Evolutionary conservation across 2,113 vertebrate genomes (phyloP).

Genomic region (Tupaia chinensis): DNA sequence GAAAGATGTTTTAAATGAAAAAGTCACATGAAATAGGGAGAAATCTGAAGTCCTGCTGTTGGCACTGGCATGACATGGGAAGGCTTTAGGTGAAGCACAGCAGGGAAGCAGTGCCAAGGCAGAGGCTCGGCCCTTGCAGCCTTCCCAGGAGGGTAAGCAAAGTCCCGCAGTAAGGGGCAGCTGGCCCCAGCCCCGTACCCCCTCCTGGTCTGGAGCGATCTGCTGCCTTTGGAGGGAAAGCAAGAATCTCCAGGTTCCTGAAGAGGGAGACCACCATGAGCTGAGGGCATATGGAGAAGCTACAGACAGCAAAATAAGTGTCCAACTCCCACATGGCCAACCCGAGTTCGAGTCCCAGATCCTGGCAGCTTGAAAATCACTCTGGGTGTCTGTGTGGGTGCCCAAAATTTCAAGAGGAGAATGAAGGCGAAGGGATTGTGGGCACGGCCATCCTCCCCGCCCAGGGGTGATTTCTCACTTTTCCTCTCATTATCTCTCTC

Average conservation of each 20-base stretch:
- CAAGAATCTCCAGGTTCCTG: background rate
- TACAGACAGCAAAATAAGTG: background rate
- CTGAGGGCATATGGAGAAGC: background rate
- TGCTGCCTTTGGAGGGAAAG: background rate
- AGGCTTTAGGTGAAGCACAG: too few relatives aligned
- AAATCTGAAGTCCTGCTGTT: constrained; percentile 5
- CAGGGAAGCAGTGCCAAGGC: too few relatives aligned
- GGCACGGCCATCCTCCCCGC: too few relatives aligned
- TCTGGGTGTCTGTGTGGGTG: too few relatives aligned
- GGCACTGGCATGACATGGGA: too few relatives aligned
- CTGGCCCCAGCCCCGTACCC: rapidly evolving
- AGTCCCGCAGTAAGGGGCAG: background rate
- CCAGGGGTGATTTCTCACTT: too few relatives aligned
- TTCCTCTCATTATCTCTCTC: too few relatives aligned
- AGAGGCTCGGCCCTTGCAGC: background rate
- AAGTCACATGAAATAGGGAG: background rate
- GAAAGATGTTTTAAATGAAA: background rate
- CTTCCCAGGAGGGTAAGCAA: background rate
- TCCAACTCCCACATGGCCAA: background rate
- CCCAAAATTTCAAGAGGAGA: too few relatives aligned
- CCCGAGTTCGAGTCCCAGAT: too few relatives aligned
- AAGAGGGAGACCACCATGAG: background rate
- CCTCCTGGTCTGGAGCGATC: background rate
- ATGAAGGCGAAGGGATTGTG: too few relatives aligned
- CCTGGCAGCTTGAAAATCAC: too few relatives aligned